Evolutionary conservation across 2,888 invertebrate species (phyloP).

Genomic region (Tenodera sinensis): DNA sequence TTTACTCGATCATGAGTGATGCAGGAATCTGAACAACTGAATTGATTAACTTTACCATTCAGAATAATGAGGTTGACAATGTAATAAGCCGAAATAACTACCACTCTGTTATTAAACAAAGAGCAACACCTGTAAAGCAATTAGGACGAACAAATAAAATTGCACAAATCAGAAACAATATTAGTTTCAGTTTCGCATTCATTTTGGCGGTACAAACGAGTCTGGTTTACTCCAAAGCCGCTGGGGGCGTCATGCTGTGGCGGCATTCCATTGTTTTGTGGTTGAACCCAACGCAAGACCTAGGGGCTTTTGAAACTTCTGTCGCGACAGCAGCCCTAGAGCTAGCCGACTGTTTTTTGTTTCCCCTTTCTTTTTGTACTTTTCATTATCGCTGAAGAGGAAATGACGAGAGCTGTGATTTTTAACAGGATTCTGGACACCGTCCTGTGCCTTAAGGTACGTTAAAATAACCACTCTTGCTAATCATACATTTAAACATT

Average conservation of each 20-base stretch:
- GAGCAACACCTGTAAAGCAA: background rate
- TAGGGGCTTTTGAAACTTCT: background rate
- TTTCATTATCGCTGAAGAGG: background rate
- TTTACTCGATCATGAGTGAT: too few relatives aligned
- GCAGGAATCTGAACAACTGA: too few relatives aligned
- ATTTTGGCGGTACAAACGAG: background rate
- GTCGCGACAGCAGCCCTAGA: background rate
- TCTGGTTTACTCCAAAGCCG: background rate
- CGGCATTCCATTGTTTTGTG: background rate
- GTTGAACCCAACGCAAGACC: background rate
- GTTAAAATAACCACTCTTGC: background rate
- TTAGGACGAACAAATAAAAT: background rate
- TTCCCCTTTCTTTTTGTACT: too few relatives aligned
- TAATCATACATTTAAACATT: too few relatives aligned
- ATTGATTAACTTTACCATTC: too few relatives aligned
- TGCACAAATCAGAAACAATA: background rate
- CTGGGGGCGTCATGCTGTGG: background rate
- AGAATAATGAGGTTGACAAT: too few relatives aligned
- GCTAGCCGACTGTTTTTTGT: background rate
- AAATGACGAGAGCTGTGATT: background rate
- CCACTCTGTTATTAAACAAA: too few relatives aligned
- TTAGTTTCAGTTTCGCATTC: background rate
- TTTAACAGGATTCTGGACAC: background rate
- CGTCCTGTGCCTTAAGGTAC: background rate
- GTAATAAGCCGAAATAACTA: too few relatives aligned